Percentiles rank a stretch among this genome's conserved stretches.
These are phyloP conservation scores for Agapostemon virescens DNA, from an alignment of 2,888 invertebrate genomes.

Conservation along the genomic window DNA sequence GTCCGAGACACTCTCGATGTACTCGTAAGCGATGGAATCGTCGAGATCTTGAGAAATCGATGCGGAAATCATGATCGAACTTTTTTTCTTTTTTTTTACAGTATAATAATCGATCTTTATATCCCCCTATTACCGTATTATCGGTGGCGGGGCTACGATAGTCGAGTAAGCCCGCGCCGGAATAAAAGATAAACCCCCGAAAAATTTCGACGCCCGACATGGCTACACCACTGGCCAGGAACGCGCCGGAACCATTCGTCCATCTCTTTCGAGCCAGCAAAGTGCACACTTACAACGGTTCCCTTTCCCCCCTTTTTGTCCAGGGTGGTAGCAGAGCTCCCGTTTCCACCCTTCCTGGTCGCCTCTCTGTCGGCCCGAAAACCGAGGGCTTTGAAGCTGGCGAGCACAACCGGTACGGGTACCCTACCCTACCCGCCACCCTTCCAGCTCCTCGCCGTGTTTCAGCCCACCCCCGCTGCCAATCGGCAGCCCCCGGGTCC, in stretches of 20 bases:
- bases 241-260: constrained; percentile 55
- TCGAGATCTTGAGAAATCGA: neutral
- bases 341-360: constrained; percentile 52
- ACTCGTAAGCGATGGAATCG: constrained; percentile 8
- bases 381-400: constrained; percentile 62
- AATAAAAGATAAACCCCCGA: neutral
- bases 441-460: constrained; percentile 15
- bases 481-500: constrained; percentile 32
- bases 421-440: constrained; percentile 24
- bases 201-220: neutral
- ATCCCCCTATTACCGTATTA: no score
- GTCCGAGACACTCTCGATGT: neutral
- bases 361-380: constrained; percentile 70
- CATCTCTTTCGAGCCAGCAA: constrained; percentile 53
- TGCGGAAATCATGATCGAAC: neutral
- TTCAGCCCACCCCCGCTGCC: constrained; percentile 7
- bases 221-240: constrained; percentile 61
- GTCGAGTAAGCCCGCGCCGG: no score
- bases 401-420: constrained; percentile 47
- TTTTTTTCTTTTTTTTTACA: no score
- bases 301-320: constrained; percentile 50
- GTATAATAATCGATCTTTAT: no score
- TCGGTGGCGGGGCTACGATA: no score
- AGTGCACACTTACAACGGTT: constrained; percentile 50
- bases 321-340: constrained; percentile 44